These are phyloP conservation scores for Zaprionus ghesquierei DNA, from an alignment of 1,140 invertebrate genomes.

Conservation along the genomic window DNA sequence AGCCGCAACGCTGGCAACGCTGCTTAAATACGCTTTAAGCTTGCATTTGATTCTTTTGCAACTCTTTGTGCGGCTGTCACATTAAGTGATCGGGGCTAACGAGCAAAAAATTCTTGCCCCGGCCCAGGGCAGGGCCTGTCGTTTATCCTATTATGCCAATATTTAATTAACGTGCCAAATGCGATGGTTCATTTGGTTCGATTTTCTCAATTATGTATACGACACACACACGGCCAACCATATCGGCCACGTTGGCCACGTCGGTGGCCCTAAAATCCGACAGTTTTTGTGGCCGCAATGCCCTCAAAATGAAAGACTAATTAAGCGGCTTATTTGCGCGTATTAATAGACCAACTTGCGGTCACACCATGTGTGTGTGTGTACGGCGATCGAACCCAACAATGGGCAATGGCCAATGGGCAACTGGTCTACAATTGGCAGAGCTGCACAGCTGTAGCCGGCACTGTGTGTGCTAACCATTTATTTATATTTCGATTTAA, in stretches of 20 bases:
- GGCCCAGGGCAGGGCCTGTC: not conserved
- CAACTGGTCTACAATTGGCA: no score
- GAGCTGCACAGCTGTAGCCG: not conserved
- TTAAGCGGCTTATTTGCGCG: conserved; percentile 78
- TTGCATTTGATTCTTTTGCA: not conserved
- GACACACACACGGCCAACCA: conserved; percentile 15
- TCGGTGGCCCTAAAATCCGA: conserved; percentile 54
- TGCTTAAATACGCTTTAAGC: not conserved
- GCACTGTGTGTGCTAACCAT: conserved; percentile 43
- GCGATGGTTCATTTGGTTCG: conserved; percentile 48
- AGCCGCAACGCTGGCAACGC: not conserved
- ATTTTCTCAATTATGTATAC: conserved; percentile 75
- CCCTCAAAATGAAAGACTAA: conserved; percentile 75
- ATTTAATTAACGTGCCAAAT: conserved; percentile 73
- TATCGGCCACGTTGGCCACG: conserved; percentile 28
- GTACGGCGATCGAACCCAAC: not conserved
- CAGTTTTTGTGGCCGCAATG: conserved; percentile 66
- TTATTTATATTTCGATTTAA: conserved; percentile 79
- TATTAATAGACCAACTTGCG: conserved; percentile 77
- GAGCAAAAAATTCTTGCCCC: conserved; percentile 23
- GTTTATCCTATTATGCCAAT: conserved; percentile 72
- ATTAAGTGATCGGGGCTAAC: conserved; percentile 36
- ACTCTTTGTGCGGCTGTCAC: not conserved
- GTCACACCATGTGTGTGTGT: conserved; percentile 31
- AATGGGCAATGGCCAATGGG: no score